phyloP scores from a whole-genome alignment of 2,113 vertebrate genomes.

The Carollia perspicillata region DNA sequence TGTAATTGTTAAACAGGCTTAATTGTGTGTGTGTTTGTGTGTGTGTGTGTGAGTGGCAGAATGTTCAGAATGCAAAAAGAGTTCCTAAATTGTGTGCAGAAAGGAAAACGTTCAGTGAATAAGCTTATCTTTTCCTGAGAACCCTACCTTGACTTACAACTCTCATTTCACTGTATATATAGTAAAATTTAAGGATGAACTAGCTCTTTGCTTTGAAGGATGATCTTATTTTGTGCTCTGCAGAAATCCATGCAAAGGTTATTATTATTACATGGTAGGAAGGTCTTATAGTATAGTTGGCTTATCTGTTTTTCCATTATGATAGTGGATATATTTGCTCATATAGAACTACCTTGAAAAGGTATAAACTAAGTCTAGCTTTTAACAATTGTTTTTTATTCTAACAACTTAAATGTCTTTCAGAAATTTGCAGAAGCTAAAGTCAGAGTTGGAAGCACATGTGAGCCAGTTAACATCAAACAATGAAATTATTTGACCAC shows the following conservation, averaged over 20 bases:
- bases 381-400: background rate
- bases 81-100: background rate
- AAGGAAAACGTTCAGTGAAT: background rate
- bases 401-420: background rate
- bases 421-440: background rate
- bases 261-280: background rate
- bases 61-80: background rate
- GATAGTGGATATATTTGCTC: background rate
- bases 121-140: background rate
- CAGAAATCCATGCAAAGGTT: background rate
- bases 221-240: background rate
- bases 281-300: background rate
- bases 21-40: background rate
- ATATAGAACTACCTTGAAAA: constrained; percentile 3
- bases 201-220: background rate
- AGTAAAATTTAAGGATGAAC: background rate
- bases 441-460: background rate
- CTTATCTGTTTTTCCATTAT: background rate
- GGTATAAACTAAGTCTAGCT: background rate
- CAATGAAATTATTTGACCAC: background rate
- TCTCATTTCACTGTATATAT: background rate
- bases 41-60: background rate
- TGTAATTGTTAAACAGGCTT: background rate
- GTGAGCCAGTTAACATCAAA: background rate
- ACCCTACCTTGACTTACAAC: background rate